phyloP scores from a whole-genome alignment of 1,140 invertebrate genomes.

The Thereuonema tuberculata region DNA sequence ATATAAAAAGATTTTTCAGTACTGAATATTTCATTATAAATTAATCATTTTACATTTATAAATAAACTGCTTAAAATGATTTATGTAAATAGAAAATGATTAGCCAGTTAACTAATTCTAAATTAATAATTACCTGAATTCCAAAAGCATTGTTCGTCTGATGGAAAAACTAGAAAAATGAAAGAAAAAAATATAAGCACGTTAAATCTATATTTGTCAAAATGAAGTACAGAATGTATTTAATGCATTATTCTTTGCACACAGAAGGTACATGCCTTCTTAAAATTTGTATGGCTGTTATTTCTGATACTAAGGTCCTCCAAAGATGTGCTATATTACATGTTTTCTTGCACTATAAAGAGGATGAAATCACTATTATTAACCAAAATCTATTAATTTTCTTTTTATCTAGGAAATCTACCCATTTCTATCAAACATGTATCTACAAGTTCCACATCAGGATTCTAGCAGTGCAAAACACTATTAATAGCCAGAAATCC shows the following conservation, averaged over 20 bases:
- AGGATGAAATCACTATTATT: not conserved
- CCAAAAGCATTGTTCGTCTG: constrained; percentile 81
- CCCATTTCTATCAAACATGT: too few relatives aligned
- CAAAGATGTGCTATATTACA: not conserved
- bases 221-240: not conserved
- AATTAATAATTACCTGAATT: constrained; percentile 48
- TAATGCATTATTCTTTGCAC: not conserved
- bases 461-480: too few relatives aligned
- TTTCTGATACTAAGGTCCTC: not conserved
- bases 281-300: not conserved
- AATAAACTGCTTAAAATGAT: not conserved
- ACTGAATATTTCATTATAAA: not conserved
- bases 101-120: not conserved
- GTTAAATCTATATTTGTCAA: constrained; percentile 4
- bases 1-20: not conserved
- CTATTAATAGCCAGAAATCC: too few relatives aligned
- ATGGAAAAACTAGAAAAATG: constrained; percentile 53
- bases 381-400: constrained; percentile 17
- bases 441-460: too few relatives aligned
- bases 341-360: not conserved
- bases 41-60: not conserved
- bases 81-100: not conserved
- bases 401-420: constrained; percentile 21
- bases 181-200: constrained; percentile 6
- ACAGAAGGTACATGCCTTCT: not conserved